phyloP scores from a whole-genome alignment of 1,140 invertebrate species.

The Psix sp. region DNA sequence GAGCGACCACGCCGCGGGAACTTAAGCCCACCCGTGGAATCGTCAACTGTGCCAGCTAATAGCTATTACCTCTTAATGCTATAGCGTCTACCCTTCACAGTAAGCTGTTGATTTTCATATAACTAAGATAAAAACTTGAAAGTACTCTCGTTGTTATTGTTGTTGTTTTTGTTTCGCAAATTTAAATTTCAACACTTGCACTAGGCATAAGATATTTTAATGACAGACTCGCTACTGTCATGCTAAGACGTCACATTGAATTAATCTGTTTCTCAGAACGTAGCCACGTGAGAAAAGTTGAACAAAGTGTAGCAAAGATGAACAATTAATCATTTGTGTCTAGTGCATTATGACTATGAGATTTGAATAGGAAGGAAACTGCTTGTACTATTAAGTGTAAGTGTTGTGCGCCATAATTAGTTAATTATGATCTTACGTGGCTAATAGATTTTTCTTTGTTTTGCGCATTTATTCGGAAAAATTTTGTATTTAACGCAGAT shows the following conservation, averaged over 20 bases:
- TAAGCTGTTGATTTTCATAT: conserved; percentile 64
- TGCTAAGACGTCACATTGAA: conserved; percentile 14
- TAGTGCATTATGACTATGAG: conserved; percentile 3
- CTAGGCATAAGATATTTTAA: too few species aligned
- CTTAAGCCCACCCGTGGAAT: conserved; percentile 70
- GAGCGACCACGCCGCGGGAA: conserved; percentile 55
- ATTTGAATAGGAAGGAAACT: conserved; percentile 34
- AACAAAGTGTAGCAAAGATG: conserved; percentile 21
- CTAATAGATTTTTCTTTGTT: conserved; percentile 6
- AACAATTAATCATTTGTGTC: conserved; percentile 25
- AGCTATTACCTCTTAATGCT: conserved; percentile 71
- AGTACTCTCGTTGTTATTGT: too few species aligned
- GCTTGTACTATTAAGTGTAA: conserved; percentile 48
- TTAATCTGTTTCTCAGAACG: conserved; percentile 27
- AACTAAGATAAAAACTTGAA: conserved; percentile 4
- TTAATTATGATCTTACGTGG: conserved; percentile 21
- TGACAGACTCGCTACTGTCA: conserved; percentile 1
- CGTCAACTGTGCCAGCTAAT: conserved; percentile 71
- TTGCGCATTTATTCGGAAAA: too few species aligned
- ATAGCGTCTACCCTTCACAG: conserved; percentile 54
- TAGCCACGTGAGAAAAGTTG: conserved; percentile 34
- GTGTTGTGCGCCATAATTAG: conserved; percentile 32
- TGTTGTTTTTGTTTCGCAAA: too few species aligned
- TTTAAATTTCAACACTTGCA: too few species aligned
- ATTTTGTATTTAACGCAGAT: conserved; percentile 31